A percentile compares a stretch with the other conserved stretches of the same genome.
phyloP scores from a whole-genome alignment of 2,113 vertebrate genomes.

The Silurus asotus region DNA sequence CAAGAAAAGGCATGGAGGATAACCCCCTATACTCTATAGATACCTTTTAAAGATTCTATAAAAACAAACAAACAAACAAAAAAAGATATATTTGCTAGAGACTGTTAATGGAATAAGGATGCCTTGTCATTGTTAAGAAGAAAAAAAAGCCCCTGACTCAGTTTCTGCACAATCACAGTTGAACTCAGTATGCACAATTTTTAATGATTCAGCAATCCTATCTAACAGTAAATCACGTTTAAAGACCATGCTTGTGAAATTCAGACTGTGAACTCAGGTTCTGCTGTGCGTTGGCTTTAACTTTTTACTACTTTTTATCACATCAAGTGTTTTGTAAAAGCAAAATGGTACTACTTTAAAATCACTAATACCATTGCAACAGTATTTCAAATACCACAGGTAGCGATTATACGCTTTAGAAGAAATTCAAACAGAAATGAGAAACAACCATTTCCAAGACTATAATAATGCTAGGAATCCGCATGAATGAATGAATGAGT shows the following conservation, averaged over 20 bases:
- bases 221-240: slow-evolving; percentile 31
- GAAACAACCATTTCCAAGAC: background rate
- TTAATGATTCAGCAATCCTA: slow-evolving; percentile 35
- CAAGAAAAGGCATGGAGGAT: background rate
- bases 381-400: background rate
- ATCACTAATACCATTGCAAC: background rate
- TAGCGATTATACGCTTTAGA: background rate
- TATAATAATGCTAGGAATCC: background rate
- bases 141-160: background rate
- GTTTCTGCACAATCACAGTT: slow-evolving; percentile 42
- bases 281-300: background rate
- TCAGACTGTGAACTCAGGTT: background rate
- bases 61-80: background rate
- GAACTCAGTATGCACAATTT: slow-evolving; percentile 6
- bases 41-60: background rate
- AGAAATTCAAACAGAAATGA: background rate
- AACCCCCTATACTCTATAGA: background rate
- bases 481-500: background rate
- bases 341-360: background rate
- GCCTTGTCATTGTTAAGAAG: background rate
- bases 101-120: background rate
- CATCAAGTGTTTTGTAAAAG: background rate
- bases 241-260: slow-evolving; percentile 23
- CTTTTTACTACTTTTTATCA: background rate
- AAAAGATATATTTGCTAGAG: background rate